Percentiles rank a stretch among this genome's conserved stretches.
Conservation (phyloP, 2,888 invertebrate species). For the Acleris sparsana region DNA sequence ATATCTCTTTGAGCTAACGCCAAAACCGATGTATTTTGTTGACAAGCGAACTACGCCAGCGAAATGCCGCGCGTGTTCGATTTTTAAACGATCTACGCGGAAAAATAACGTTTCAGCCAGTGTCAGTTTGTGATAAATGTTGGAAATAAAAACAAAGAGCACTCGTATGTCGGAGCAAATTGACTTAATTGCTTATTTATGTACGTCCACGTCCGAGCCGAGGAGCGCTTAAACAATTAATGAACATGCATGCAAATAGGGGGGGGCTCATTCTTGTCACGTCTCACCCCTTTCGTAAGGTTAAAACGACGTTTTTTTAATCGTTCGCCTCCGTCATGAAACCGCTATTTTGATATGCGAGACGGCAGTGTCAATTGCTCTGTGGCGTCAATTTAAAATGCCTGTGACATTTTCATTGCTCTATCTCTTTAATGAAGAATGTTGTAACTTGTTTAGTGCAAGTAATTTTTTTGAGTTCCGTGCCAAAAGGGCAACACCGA, state of each 20-base stretch:
- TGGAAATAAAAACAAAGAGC: conserved; percentile 54
- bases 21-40: conserved; percentile 38
- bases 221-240: conserved; percentile 36
- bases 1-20: conserved; percentile 36
- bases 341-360: conserved; percentile 10
- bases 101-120: conserved; percentile 54
- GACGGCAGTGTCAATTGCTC: conserved; percentile 20
- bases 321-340: background rate
- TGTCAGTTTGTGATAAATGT: conserved; percentile 66
- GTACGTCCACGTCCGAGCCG: conserved; percentile 34
- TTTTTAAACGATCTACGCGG: conserved; percentile 23
- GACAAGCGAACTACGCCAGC: conserved; percentile 31
- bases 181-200: conserved; percentile 51
- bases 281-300: conserved; percentile 21
- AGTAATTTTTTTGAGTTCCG: no score
- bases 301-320: conserved; percentile 16
- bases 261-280: conserved; percentile 31
- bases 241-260: conserved; percentile 36
- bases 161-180: conserved; percentile 56
- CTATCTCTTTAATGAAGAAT: background rate
- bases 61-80: conserved; percentile 30
- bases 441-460: no score
- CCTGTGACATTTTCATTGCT: conserved; percentile 24
- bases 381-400: conserved; percentile 20
- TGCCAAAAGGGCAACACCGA: conserved; percentile 1